Conservation (phyloP, 2,797 vertebrate species). For the Alectoris magna region DNA sequence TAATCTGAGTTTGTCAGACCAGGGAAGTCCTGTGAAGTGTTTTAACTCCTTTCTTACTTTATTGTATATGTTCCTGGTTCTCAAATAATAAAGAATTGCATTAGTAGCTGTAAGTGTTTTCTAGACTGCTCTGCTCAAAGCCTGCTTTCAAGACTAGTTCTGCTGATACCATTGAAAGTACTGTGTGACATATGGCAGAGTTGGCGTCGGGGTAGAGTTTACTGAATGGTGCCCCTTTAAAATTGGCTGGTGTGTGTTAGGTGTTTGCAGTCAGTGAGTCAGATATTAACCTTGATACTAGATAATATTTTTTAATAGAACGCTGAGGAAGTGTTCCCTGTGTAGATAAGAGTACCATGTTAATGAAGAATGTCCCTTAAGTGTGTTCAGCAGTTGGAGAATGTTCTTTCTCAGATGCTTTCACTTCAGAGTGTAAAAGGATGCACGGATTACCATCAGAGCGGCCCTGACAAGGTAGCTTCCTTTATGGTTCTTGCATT, state of each 20-base stretch:
- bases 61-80: background rate
- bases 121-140: background rate
- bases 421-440: background rate
- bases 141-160: background rate
- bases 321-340: background rate
- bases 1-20: background rate
- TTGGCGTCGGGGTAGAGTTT: background rate
- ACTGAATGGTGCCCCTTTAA: background rate
- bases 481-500: slow-evolving; percentile 33
- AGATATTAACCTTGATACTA: background rate
- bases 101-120: background rate
- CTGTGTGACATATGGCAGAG: background rate
- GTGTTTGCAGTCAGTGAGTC: background rate
- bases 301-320: background rate
- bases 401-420: background rate
- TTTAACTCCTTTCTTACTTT: background rate
- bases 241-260: background rate
- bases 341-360: background rate
- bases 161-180: background rate
- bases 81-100: background rate
- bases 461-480: slow-evolving; percentile 10
- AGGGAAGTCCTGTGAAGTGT: background rate
- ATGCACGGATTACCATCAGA: background rate
- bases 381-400: background rate
- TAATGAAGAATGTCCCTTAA: slow-evolving; percentile 14